Conservation (phyloP, 1,140 invertebrate genomes). For the Aphelenchoides besseyi region DNA sequence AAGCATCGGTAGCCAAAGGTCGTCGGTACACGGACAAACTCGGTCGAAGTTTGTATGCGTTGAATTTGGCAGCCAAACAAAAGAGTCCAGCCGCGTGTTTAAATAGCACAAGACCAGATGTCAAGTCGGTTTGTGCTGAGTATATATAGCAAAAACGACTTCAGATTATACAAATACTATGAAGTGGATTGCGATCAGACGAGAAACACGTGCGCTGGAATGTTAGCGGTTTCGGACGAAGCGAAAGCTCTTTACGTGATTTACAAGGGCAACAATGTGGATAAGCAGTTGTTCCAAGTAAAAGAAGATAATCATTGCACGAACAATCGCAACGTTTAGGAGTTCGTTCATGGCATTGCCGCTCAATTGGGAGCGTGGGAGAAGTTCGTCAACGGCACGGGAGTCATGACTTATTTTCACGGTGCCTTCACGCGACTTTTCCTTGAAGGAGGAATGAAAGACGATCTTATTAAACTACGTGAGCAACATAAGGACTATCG, state of each 20-base stretch:
- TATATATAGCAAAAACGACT: slow-evolving; percentile 30
- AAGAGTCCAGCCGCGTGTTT: slow-evolving; percentile 51
- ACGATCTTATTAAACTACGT: slow-evolving; percentile 52
- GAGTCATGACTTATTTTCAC: slow-evolving; percentile 62
- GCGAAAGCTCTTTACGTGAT: slow-evolving; percentile 60
- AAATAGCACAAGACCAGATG: slow-evolving; percentile 55
- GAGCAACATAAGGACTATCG: slow-evolving; percentile 55
- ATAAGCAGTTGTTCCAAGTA: slow-evolving; percentile 54
- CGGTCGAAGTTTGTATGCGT: slow-evolving; percentile 56
- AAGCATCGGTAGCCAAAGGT: slow-evolving; percentile 53
- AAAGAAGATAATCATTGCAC: background rate
- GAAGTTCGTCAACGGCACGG: slow-evolving; percentile 59
- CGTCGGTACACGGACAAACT: slow-evolving; percentile 61
- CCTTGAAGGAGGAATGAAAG: slow-evolving; percentile 60
- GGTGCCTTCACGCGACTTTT: slow-evolving; percentile 54
- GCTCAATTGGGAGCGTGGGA: slow-evolving; percentile 62
- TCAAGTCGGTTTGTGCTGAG: too few relatives aligned
- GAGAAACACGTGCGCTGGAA: slow-evolving; percentile 55
- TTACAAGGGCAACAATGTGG: slow-evolving; percentile 56
- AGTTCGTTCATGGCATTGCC: slow-evolving; percentile 60
- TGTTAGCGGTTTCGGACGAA: slow-evolving; percentile 62
- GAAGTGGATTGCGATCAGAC: slow-evolving; percentile 60
- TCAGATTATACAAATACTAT: slow-evolving; percentile 54
- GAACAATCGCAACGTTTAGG: slow-evolving; percentile 48
- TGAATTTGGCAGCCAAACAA: slow-evolving; percentile 49